Evolutionary conservation across 1,140 invertebrate species (phyloP).

Genomic region (Achroia grisella): DNA sequence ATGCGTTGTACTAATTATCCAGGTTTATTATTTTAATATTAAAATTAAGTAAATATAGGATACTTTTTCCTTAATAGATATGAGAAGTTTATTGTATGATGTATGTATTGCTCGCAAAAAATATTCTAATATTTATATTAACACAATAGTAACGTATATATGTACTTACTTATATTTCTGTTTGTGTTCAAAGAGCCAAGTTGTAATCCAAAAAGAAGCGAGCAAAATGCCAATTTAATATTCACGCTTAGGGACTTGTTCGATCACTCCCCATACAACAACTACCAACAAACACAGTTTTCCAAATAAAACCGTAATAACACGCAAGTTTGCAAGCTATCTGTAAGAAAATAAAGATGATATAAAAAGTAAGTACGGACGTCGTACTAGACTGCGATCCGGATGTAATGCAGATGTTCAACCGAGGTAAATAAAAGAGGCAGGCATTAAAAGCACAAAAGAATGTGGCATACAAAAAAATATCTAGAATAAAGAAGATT

Average conservation of each 20-base stretch:
- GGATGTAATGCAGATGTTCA: conserved; percentile 27
- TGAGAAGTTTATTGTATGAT: too few relatives aligned
- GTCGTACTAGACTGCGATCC: conserved; percentile 20
- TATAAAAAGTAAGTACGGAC: conserved; percentile 47
- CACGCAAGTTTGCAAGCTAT: conserved; percentile 5
- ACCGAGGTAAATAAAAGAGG: conserved; percentile 13
- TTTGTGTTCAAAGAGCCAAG: not conserved
- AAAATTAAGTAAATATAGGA: too few relatives aligned
- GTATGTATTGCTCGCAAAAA: too few relatives aligned
- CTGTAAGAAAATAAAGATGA: conserved; percentile 34
- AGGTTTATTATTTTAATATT: too few relatives aligned
- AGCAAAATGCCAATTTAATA: too few relatives aligned
- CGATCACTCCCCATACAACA: too few relatives aligned
- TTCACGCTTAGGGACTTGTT: too few relatives aligned
- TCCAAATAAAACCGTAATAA: not conserved
- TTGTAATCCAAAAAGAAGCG: too few relatives aligned
- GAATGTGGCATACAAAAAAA: conserved; percentile 2
- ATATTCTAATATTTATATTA: too few relatives aligned
- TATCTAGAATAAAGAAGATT: conserved; percentile 11
- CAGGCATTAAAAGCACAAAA: conserved; percentile 7
- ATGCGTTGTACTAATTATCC: too few relatives aligned
- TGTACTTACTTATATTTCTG: not conserved
- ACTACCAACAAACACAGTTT: too few relatives aligned
- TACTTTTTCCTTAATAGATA: too few relatives aligned
- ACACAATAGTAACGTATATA: not conserved